Conservation (phyloP, 2,797 vertebrate species). For the Oophaga sylvatica region DNA sequence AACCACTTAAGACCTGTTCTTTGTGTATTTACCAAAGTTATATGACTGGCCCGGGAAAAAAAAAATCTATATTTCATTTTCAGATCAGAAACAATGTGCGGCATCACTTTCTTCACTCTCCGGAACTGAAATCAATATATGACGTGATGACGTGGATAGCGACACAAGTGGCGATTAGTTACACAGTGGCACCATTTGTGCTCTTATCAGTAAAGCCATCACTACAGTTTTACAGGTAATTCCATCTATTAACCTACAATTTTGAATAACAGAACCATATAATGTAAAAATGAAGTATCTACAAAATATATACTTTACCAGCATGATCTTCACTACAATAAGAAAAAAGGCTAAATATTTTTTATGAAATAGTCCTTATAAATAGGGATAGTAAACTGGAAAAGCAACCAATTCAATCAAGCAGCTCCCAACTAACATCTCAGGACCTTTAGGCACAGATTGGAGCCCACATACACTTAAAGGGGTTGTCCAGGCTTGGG, state of each 20-base stretch:
- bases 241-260: neutral
- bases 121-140: slow-evolving; percentile 83
- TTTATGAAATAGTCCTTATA: no score
- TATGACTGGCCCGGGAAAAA: neutral
- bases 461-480: no score
- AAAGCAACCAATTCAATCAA: no score
- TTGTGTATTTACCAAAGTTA: neutral
- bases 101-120: slow-evolving; percentile 84
- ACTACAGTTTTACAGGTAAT: slow-evolving; percentile 92
- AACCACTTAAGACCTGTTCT: no score
- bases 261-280: neutral
- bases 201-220: slow-evolving; percentile 89
- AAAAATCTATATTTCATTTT: slow-evolving; percentile 47
- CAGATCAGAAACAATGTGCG: slow-evolving; percentile 92
- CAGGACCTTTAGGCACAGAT: no score
- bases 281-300: neutral
- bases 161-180: slow-evolving; percentile 93
- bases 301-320: neutral
- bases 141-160: slow-evolving; percentile 89
- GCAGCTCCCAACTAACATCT: no score
- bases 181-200: slow-evolving; percentile 96
- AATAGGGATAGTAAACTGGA: no score
- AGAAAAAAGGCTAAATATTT: no score
- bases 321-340: neutral
- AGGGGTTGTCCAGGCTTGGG: no score